Percentiles rank a stretch among this genome's conserved stretches.
phyloP scores from a whole-genome alignment of 2,888 invertebrate species.

The Coecobrya sp. region DNA sequence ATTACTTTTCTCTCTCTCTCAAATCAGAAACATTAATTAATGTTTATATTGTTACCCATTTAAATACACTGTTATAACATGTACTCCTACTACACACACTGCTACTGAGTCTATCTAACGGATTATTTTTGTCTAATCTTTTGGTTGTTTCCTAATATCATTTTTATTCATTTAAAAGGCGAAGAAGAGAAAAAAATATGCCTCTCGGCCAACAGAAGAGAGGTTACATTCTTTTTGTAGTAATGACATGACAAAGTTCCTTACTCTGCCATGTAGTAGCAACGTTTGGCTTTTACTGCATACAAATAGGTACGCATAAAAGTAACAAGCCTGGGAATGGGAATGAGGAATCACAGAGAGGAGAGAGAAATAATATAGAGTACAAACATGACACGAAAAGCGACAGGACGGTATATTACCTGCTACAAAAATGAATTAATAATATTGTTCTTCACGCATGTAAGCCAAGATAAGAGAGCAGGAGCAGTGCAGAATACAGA shows the following conservation, averaged over 20 bases:
- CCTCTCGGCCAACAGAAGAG: not conserved
- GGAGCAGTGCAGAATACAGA: not conserved
- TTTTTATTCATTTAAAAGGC: not conserved
- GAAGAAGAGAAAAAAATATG: not conserved
- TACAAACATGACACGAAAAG: not conserved
- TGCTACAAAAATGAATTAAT: not conserved
- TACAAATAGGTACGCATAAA: not conserved
- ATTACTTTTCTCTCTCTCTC: slow-evolving; percentile 36
- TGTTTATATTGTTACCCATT: slow-evolving; percentile 14
- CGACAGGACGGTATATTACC: not conserved
- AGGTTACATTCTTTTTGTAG: not conserved
- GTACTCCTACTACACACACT: not conserved
- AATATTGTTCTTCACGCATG: slow-evolving; percentile 31
- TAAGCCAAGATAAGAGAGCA: not conserved
- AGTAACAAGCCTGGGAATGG: slow-evolving; percentile 55
- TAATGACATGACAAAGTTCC: too few relatives aligned
- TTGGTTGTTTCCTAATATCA: slow-evolving; percentile 64
- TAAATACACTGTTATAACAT: not conserved
- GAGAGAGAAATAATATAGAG: not conserved
- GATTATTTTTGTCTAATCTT: slow-evolving; percentile 62
- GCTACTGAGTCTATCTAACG: not conserved
- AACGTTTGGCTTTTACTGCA: not conserved
- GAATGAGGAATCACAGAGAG: slow-evolving; percentile 18
- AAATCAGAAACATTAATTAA: slow-evolving; percentile 71
- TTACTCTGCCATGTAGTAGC: too few relatives aligned